Base-by-base conservation (phyloP, 2,888 invertebrate genomes). In the Achlya flavicornis region DNA sequence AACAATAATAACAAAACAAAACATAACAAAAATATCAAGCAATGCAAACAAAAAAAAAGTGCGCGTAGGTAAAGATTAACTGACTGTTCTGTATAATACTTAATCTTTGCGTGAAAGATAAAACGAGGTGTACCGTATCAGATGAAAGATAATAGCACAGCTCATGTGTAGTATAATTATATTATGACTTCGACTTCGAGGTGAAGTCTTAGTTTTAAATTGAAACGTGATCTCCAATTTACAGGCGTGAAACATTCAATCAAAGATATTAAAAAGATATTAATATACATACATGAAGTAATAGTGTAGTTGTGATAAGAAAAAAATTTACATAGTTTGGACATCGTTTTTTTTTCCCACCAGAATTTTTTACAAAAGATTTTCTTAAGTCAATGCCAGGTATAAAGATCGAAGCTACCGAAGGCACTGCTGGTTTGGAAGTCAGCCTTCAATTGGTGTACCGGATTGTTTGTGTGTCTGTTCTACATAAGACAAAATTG, bases 131-230 rank as follows among this genome's bases (percentile, higher is more conserved):
- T 61, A 43, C 57, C 57, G 60, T 63, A 63, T 63, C 63, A 57
- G 63, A 61, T 63, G 43, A 57, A 43, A 62, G 64, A 64, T 64
- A 64, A 64, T 61, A 61, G 58, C 58, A 46, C 16, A 61, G 64
- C 58, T 58, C 58, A 58, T 12, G 57, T 61, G 60, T 64, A 16
- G 43, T 35, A 19, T 61, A 64, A 61, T 41, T 60, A 60, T 64
- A 48, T 41, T 64, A 59, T 32, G 61, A 58, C 35, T 16, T 19
- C 33, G 16, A 16, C 46, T 46, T 7, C n/a, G 48, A 53, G 53
- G 53, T 19, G 19, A 53, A 53, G 16, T 53, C 53, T n/a, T 19
- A 10, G 19, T 53, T 19, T 53, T 53, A 16, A 19, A 53, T 53
- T 53, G 53, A 53, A 19, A 53, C 53, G 53, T 53, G 16, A 53